Percentiles rank a stretch among this genome's conserved stretches.
phyloP scores from a whole-genome alignment of 1,140 invertebrate species.

The Heliothis subflexa region DNA sequence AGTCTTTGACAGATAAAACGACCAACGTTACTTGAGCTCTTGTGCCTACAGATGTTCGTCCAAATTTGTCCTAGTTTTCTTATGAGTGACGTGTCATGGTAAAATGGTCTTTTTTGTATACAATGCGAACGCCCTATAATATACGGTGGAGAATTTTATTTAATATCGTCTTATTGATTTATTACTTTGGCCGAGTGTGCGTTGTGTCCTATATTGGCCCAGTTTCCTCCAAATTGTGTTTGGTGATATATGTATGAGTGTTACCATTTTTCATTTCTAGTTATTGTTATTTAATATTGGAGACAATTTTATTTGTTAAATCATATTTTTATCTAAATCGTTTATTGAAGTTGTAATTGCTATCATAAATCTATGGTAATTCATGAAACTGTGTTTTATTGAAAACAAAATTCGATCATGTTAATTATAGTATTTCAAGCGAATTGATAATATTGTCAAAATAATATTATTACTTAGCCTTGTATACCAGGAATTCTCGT shows the following conservation, averaged over 20 bases:
- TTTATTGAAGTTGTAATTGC: too few species aligned
- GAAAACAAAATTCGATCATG: too few species aligned
- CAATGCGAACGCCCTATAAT: slow-evolving; percentile 65
- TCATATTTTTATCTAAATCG: too few species aligned
- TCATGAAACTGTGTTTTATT: too few species aligned
- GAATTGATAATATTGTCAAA: neutral
- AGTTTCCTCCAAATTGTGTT: slow-evolving; percentile 70
- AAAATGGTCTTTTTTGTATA: slow-evolving; percentile 64
- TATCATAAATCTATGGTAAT: too few species aligned
- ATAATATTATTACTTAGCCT: neutral
- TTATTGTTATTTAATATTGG: slow-evolving; percentile 45
- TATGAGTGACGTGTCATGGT: slow-evolving; percentile 44
- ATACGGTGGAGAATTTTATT: slow-evolving; percentile 73
- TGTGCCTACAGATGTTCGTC: slow-evolving; percentile 3
- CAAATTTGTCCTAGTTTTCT: slow-evolving; percentile 22
- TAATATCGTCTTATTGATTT: slow-evolving; percentile 77
- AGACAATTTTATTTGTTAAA: neutral
- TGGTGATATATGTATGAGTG: slow-evolving; percentile 62
- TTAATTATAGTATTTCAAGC: too few species aligned
- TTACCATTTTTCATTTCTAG: slow-evolving; percentile 52
- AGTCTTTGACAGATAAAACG: slow-evolving; percentile 62
- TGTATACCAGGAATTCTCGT: neutral
- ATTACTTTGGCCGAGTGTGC: slow-evolving; percentile 60
- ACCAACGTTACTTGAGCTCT: slow-evolving; percentile 50
- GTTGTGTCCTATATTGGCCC: slow-evolving; percentile 64